Percentiles rank a stretch among this genome's conserved stretches.
phyloP scores from a whole-genome alignment of 2,888 invertebrate genomes.

The Rosalia funebris region DNA sequence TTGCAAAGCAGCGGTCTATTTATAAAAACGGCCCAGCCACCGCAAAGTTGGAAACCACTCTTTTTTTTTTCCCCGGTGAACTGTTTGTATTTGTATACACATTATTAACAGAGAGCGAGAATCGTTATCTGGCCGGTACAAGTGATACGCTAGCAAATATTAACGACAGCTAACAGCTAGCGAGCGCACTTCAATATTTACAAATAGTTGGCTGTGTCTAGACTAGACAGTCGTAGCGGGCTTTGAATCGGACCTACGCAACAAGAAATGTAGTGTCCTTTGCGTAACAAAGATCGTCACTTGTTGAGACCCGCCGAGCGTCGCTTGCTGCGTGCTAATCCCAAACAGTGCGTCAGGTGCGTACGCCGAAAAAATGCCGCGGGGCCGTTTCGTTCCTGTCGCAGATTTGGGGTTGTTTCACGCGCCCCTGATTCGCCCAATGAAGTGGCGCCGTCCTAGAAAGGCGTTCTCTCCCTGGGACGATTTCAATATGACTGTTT shows the following conservation, averaged over 20 bases:
- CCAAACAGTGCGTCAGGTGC: conserved; percentile 3
- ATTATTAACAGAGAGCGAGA: too few relatives aligned
- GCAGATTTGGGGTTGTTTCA: too few relatives aligned
- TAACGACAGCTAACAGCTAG: conserved; percentile 11
- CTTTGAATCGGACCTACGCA: conserved; percentile 48
- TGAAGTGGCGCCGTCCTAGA: too few relatives aligned
- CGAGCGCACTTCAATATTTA: conserved; percentile 42
- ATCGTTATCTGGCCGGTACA: too few relatives aligned
- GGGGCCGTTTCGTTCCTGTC: too few relatives aligned
- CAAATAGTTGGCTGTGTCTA: conserved; percentile 48
- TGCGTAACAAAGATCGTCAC: conserved; percentile 22
- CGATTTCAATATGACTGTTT: too few relatives aligned
- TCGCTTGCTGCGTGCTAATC: background rate
- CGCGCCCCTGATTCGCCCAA: too few relatives aligned
- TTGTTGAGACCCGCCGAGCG: conserved; percentile 14
- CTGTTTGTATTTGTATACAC: too few relatives aligned
- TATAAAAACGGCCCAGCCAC: background rate
- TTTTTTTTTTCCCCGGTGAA: background rate
- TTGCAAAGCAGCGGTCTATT: background rate
- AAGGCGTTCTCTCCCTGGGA: too few relatives aligned
- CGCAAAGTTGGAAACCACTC: background rate
- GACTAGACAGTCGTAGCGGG: conserved; percentile 32
- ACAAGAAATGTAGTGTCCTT: conserved; percentile 45
- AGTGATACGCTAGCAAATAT: too few relatives aligned
- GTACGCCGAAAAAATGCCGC: background rate